Base-by-base conservation (phyloP, 1,140 invertebrate species). In the Pseudomyrmex dendroicus region DNA sequence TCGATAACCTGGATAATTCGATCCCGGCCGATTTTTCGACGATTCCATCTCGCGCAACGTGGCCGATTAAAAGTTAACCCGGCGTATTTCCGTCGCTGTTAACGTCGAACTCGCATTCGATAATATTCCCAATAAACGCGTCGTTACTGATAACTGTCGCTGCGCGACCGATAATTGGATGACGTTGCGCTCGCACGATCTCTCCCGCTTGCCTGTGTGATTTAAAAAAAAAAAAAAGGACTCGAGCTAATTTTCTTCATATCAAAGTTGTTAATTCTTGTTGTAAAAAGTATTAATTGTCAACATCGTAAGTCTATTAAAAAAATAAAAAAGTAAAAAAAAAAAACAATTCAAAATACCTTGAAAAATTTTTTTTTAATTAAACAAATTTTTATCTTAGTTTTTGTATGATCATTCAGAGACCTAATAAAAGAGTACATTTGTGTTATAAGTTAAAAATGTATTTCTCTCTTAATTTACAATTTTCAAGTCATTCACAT, bases 101-200 rank as follows among this genome's bases (percentile, higher is more conserved):
- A 83, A 83, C 78, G 82, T 76, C 82, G 82, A 67, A 83, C 73
- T 78, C 61, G 48, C 82, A 78, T 78, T 54, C 54, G 63, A 61
- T 78, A 77, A 83, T 77, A 83, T 83, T 83, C 82, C 35, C 82
- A 78, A 78, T 83, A 78, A 80, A 83, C 73, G 82, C 52, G 82
- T 78, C 73, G 82, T 83, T 76, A 83, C 74, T 78, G 82, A 83
- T 83, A 83, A 83, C 82, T 76, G 73, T 83, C 62, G 73, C 73
- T 78, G 63, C 46, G 62, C 63, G 62, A 78, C 63, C 73, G 73
- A 76, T 83, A 83, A 83, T 83, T 83, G 82, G 63, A 83, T 78
- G 73, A 78, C 61, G 73, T 78, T 83, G 52, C 73, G 54, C 66
- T 80, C 50, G 76, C 66, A 80, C 54, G 76, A 80, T 80, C 44